Evolutionary conservation across 2,888 invertebrate genomes (phyloP), one percentile per base, ranked within the genome.

Genomic region (Teleogryllus oceanicus): DNA sequence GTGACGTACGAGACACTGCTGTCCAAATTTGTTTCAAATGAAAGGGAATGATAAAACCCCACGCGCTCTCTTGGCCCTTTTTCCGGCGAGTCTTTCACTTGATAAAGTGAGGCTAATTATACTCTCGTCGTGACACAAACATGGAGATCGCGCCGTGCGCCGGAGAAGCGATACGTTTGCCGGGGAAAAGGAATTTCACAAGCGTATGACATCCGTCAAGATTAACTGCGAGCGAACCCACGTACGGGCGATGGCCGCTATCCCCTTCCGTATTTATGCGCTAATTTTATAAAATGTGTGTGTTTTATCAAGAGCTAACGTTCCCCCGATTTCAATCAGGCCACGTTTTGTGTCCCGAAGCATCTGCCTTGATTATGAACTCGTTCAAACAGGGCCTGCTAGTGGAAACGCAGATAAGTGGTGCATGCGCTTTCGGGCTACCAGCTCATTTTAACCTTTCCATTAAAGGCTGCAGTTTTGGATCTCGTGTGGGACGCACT

Each of bases 111-210:
- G 62, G 62, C 62, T 62, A 62, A 62, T 62, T 62, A 62, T 62
- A 62, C 62, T 62, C n/a, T 62, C 62, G 62, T 62, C 62, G 62
- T 62, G 62, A 62, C 62, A 62, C 62, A 62, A 62, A 62, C 62
- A 62, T 62, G 62, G 62, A 62, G 62, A 62, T 62, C n/a, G 62
- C n/a, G n/a, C 16, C 8, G 13, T 62, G n/a, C 62, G 13, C 62
- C 16, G 8, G 62, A 62, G 62, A 62, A 37, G 62, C 13, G 62
- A 62, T 62, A 62, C 62, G 62, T 62, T 62, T 62, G 62, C 62
- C 0, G 13, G n/a, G 11, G 62, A 62, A 62, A 62, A 62, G n/a
- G 62, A 62, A 62, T 62, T 62, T 62, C 62, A 62, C 16, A 62
- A 62, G 16, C 62, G 62, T 62, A 62, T 62, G 62, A 62, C 62